Evolutionary conservation across 1,140 invertebrate species (phyloP), one percentile per base, ranked within the genome.

Genomic region (Cardiocondyla obscurior): DNA sequence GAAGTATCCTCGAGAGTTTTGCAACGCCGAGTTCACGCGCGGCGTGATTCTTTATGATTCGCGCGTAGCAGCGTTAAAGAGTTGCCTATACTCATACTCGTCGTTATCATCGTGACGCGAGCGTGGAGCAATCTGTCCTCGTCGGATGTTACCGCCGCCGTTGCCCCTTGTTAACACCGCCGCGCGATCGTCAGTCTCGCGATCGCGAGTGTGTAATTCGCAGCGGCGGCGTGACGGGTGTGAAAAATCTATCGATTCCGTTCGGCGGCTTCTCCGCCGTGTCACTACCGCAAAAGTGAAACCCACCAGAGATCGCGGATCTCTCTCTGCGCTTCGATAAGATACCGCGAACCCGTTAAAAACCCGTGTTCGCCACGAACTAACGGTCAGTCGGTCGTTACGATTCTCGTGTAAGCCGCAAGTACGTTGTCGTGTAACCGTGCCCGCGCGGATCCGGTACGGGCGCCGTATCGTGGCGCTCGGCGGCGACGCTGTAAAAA

Each of bases 71-170:
- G 19, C 33, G 62, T 22, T 55, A 69, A 62, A 55, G 53, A 69
- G 53, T 84, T 49, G 57, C 42, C 65, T 62, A 77, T 70, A 70
- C 64, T 0, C 67, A 46, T 79, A 53, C 30, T 83, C 58, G 55
- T 87, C 51, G 87, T 88, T 88, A 88, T 88, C 87, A 73, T 87
- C 79, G 49, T 83, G 51, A 46, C 85, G 83, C 79, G 81, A 77
- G 77, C 83, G 46, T 79, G 36, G 49, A 73, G 44, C 64, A 85
- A 79, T 87, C 87, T 87, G 58, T 86, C 82, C 53, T 84, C 62
- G 46, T 51, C 73, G 79, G 67, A 70, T 83, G 44, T 72, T 51
- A 42, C 42, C 60, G 62, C 53, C 58, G 49, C 74, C 85, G 64
- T 79, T 58, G 82, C 82, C 81, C 33, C 65, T 49, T 46, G 46